phyloP scores from a whole-genome alignment of 37 sponge, comb jelly and placozoan genomes.

The Diacarnus erythraeanus region DNA sequence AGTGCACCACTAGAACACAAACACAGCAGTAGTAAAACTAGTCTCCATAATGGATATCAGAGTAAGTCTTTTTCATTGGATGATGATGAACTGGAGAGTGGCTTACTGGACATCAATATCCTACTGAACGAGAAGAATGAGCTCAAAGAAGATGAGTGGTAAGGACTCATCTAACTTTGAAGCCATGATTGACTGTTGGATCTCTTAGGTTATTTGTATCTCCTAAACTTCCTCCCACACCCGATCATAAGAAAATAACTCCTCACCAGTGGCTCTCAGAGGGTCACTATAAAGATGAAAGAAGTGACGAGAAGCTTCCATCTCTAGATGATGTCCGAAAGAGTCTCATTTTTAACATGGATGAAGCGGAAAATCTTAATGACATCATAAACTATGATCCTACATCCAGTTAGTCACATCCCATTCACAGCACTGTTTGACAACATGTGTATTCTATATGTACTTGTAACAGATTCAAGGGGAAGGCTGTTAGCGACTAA shows the following conservation, averaged over 20 bases:
- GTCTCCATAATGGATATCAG: neutral
- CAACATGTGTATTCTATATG: neutral
- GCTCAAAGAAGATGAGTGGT: slow-evolving; percentile 48
- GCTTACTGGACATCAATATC: neutral
- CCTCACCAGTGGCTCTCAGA: slow-evolving; percentile 55
- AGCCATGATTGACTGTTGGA: neutral
- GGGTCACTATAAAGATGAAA: slow-evolving; percentile 4
- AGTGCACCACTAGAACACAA: neutral
- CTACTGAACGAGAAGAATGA: slow-evolving; percentile 1
- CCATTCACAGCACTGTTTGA: neutral
- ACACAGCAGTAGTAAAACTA: neutral
- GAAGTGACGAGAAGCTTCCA: slow-evolving; percentile 10
- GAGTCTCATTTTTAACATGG: slow-evolving; percentile 21
- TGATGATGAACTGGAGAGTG: slow-evolving; percentile 23
- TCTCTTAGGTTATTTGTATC: slow-evolving; percentile 69
- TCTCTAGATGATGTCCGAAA: slow-evolving; percentile 59
- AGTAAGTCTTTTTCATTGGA: neutral
- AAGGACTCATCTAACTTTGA: neutral
- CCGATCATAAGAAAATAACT: slow-evolving; percentile 44
- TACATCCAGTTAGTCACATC: neutral
- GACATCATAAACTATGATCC: neutral
- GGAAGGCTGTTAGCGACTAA: slow-evolving; percentile 1
- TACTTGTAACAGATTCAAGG: neutral
- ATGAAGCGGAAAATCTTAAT: slow-evolving; percentile 36
- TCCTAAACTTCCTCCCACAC: slow-evolving; percentile 51